Base-by-base conservation (phyloP, 2,113 vertebrate species). In the Lepus timidus region DNA sequence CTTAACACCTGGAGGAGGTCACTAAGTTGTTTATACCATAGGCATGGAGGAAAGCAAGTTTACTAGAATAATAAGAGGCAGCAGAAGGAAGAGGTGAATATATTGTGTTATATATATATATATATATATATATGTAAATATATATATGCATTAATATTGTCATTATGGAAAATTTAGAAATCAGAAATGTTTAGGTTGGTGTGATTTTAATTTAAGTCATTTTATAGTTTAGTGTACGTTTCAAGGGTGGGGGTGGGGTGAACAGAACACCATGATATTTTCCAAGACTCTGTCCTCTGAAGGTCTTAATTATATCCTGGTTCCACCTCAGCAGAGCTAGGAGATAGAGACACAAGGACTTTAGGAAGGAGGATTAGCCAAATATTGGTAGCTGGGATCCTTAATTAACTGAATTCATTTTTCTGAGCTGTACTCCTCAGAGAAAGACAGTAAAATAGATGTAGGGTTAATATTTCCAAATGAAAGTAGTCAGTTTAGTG, bases 401-500 rank as follows among this genome's bases (percentile, higher is more conserved):
- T 93, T 92, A 81, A 88, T 92, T 75, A 95, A 88, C 85, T 65
- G 39, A 90, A 68, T 92, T 93, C 88, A 80, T 89, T 93, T 87
- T 83, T 88, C 78, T 84, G 64, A 93, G 51, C 19, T 92, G 67
- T 93, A 11, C 29, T 64, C 7, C n/a, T 85, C 36, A 93, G 85
- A 95, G 95, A 85, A 96, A 96, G 94, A 83, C 44, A 74, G 65
- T 81, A 94, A 87, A 39, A 82, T 33, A 78, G 91, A 74, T 83
- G 17, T 74, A 91, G 58, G 79, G 5, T 22, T 70, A 86, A 71
- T 23, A 67, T 4, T 61, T 75, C 27, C 51, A 87, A 73, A 68
- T 80, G 33, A 92, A 91, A 93, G 9, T 58, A 65, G 51, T 1
- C 33, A 58, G 14, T 62, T 68, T 52, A 17, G 39, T 92, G 39